Conservation (phyloP, 2,113 vertebrate genomes). For the Vombatus ursinus region DNA sequence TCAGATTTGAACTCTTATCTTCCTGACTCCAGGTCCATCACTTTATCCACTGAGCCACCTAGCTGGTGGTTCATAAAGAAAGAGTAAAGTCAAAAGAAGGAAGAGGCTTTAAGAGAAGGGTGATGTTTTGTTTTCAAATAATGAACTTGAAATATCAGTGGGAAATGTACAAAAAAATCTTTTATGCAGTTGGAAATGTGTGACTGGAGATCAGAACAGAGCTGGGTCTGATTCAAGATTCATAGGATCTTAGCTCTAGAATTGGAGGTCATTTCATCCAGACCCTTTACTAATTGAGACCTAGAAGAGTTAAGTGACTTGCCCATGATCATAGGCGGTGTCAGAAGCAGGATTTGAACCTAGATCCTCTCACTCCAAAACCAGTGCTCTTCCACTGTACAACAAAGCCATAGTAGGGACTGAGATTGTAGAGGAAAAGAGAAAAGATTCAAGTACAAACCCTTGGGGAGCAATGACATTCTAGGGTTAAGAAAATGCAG, state of each 20-base stretch:
- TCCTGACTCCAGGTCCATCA: background rate
- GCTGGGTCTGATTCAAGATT: background rate
- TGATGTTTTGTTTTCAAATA: background rate
- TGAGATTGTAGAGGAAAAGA: background rate
- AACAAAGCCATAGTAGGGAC: background rate
- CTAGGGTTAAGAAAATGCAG: background rate
- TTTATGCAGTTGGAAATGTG: background rate
- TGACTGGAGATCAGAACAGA: background rate
- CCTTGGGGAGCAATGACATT: background rate
- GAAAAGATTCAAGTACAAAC: background rate
- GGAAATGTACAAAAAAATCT: background rate
- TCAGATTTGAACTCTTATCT: background rate
- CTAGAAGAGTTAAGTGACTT: background rate
- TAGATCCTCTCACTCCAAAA: background rate
- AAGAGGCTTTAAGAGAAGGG: background rate
- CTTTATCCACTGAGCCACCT: background rate
- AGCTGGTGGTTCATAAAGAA: background rate
- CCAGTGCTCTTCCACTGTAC: background rate
- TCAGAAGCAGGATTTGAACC: background rate
- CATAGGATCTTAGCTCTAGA: background rate
- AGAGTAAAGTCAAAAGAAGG: background rate
- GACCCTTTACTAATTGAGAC: background rate
- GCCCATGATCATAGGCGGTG: background rate
- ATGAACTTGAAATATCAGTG: background rate
- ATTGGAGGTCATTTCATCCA: background rate